phyloP scores from a whole-genome alignment of 2,797 vertebrate genomes.

The Sitta carolinensis region DNA sequence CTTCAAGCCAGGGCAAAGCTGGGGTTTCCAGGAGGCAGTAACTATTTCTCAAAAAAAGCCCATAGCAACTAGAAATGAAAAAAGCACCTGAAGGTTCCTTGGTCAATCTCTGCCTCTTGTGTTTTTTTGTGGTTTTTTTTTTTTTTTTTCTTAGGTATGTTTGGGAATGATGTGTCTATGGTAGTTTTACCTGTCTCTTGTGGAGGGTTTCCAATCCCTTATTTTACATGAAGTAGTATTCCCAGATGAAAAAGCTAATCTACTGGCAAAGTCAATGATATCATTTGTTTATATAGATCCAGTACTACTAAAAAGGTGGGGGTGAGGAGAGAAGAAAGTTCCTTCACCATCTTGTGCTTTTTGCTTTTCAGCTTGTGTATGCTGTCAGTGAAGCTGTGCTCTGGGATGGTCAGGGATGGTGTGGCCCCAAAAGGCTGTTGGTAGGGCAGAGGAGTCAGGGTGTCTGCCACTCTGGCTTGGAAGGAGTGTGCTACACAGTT shows the following conservation, averaged over 20 bases:
- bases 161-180: neutral
- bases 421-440: neutral
- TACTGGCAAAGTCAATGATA: neutral
- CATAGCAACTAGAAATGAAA: neutral
- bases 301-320: neutral
- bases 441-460: neutral
- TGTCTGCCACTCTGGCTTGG: neutral
- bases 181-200: neutral
- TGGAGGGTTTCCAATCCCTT: neutral
- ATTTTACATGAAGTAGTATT: neutral
- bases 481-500: neutral
- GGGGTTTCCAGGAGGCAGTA: neutral
- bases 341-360: neutral
- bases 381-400: neutral
- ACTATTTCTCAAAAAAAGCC: neutral
- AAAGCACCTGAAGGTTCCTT: neutral
- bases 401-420: neutral
- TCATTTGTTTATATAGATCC: neutral
- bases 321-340: neutral
- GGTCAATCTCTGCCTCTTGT: neutral
- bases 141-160: neutral
- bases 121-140: too few relatives aligned
- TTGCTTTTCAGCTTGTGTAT: neutral
- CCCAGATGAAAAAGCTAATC: neutral
- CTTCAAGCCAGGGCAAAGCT: neutral